Percentiles rank a stretch among this genome's conserved stretches.
phyloP scores from a whole-genome alignment of 2,888 invertebrate genomes.

The Suillia variegata region DNA sequence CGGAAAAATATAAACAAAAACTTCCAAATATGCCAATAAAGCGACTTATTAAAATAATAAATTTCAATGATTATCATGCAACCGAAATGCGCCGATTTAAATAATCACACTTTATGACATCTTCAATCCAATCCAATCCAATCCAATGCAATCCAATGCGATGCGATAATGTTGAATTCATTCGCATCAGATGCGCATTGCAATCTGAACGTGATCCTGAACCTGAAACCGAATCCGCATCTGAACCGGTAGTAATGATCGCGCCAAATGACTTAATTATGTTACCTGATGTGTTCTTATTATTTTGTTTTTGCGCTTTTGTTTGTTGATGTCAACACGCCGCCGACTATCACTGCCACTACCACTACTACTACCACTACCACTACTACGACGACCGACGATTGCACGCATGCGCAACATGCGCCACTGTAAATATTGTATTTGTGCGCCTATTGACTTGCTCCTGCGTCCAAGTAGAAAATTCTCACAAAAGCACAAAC shows the following conservation, averaged over 20 bases:
- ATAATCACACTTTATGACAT: constrained; percentile 4
- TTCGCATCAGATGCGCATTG: neutral
- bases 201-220: neutral
- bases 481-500: constrained; percentile 4
- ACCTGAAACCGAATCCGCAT: too few relatives aligned
- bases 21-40: constrained; percentile 4
- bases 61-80: constrained; percentile 3
- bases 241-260: neutral
- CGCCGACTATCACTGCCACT: too few relatives aligned
- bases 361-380: neutral
- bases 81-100: neutral
- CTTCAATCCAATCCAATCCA: too few relatives aligned
- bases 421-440: too few relatives aligned
- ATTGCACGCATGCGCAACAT: neutral
- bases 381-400: neutral
- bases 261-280: constrained; percentile 4
- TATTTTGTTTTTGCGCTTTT: neutral
- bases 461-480: too few relatives aligned
- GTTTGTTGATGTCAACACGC: neutral
- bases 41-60: neutral
- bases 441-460: too few relatives aligned
- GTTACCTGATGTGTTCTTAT: neutral
- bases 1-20: neutral
- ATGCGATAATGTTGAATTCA: too few relatives aligned
- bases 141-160: too few relatives aligned